Conservation (phyloP, 2,888 invertebrate species). For the Folsomia candida region DNA sequence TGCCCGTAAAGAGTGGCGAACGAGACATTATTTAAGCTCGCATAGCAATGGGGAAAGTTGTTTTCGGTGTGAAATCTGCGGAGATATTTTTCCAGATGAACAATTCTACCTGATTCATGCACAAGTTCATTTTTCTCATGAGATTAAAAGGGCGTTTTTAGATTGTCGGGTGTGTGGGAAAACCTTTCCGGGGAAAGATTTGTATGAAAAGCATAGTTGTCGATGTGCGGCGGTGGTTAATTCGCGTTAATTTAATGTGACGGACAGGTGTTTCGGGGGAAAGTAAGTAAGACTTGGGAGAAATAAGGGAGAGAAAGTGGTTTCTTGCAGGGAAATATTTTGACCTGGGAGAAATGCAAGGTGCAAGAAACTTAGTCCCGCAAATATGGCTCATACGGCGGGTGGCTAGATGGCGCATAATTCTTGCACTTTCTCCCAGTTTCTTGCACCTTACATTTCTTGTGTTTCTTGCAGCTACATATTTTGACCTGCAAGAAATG, state of each 20-base stretch:
- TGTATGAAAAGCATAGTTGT: conserved; percentile 15
- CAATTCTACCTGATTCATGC: conserved; percentile 21
- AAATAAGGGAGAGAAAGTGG: too few relatives aligned
- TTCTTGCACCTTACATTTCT: too few relatives aligned
- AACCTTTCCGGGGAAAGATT: not conserved
- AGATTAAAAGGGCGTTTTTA: not conserved
- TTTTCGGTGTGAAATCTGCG: conserved; percentile 39
- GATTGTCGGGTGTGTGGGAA: conserved; percentile 10
- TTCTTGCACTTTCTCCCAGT: too few relatives aligned
- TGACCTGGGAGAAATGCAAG: too few relatives aligned
- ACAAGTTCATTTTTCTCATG: conserved; percentile 11
- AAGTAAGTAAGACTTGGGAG: too few relatives aligned
- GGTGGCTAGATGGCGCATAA: too few relatives aligned
- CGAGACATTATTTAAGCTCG: conserved; percentile 31
- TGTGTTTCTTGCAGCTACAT: too few relatives aligned
- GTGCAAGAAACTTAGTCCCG: too few relatives aligned
- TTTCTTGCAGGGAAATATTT: too few relatives aligned
- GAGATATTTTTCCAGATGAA: conserved; percentile 37
- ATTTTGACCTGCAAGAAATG: too few relatives aligned
- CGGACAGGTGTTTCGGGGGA: too few relatives aligned
- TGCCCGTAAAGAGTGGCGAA: conserved; percentile 35
- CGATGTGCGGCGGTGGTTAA: not conserved
- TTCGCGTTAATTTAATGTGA: not conserved
- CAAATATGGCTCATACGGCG: too few relatives aligned
- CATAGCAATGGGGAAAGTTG: conserved; percentile 36